phyloP scores from a whole-genome alignment of 2,797 vertebrate genomes.

The Sebastes umbrosus region DNA sequence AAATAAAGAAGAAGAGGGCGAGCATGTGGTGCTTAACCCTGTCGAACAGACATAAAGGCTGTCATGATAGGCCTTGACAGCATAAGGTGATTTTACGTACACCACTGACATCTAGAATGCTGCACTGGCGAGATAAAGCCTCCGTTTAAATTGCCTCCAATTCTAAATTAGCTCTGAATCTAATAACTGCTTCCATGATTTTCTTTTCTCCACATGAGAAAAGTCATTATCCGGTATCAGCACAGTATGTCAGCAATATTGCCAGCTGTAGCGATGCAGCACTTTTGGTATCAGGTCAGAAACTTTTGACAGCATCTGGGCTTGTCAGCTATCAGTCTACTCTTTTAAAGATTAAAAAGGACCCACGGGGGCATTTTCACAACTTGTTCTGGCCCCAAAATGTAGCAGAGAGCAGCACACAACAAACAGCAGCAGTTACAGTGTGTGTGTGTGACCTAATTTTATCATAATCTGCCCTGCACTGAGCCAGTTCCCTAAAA shows the following conservation, averaged over 20 bases:
- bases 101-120: slow-evolving; percentile 39
- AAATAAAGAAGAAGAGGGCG: neutral
- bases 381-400: slow-evolving; percentile 14
- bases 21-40: slow-evolving; percentile 34
- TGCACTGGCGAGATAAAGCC: slow-evolving; percentile 57
- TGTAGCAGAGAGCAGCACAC: slow-evolving; percentile 8
- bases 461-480: slow-evolving; percentile 50
- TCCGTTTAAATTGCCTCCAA: slow-evolving; percentile 47
- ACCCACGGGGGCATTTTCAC: slow-evolving; percentile 21
- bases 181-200: slow-evolving; percentile 55
- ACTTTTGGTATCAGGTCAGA: slow-evolving; percentile 38
- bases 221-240: slow-evolving; percentile 59
- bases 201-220: slow-evolving; percentile 57
- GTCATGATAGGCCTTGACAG: slow-evolving; percentile 10
- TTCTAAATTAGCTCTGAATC: slow-evolving; percentile 63
- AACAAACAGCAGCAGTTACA: slow-evolving; percentile 26
- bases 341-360: slow-evolving; percentile 39
- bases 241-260: slow-evolving; percentile 52
- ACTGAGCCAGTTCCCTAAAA: slow-evolving; percentile 34
- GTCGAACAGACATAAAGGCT: slow-evolving; percentile 27
- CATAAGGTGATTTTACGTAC: slow-evolving; percentile 36
- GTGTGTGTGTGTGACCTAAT: slow-evolving; percentile 57
- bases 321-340: slow-evolving; percentile 49
- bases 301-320: slow-evolving; percentile 26
- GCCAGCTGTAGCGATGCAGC: slow-evolving; percentile 23